These are phyloP conservation scores for Aix galericulata DNA, from an alignment of 2,113 vertebrate species.

Conservation along the genomic window DNA sequence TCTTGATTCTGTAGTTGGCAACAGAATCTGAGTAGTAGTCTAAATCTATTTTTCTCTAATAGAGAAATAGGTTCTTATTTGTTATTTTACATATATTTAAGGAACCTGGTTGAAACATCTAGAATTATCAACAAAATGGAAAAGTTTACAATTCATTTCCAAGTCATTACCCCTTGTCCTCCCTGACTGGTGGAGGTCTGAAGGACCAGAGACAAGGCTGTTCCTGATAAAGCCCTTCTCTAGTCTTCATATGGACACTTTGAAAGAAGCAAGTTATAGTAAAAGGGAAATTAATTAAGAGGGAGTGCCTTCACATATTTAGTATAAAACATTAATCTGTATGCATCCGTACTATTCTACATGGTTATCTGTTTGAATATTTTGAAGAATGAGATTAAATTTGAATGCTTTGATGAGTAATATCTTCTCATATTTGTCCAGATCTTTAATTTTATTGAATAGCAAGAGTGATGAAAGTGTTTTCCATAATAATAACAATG, in stretches of 20 bases:
- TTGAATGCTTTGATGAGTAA: constrained; percentile 77
- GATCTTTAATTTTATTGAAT: constrained; percentile 76
- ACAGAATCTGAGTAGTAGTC: background rate
- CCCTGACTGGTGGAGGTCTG: no score
- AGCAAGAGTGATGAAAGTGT: constrained; percentile 78
- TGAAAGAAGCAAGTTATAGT: background rate
- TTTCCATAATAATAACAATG: constrained; percentile 84
- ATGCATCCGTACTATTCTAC: constrained; percentile 27
- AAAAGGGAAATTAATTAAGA: background rate
- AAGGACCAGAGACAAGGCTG: no score
- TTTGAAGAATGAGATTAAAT: constrained; percentile 75
- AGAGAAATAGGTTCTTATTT: background rate
- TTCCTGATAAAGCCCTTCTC: background rate
- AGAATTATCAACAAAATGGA: background rate
- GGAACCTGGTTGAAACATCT: background rate
- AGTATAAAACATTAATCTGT: constrained; percentile 57
- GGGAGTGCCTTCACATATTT: constrained; percentile 18
- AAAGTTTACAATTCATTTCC: background rate
- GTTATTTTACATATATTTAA: background rate
- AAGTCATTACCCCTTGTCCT: background rate
- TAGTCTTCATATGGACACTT: background rate
- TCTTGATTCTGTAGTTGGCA: background rate
- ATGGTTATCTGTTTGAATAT: constrained; percentile 52
- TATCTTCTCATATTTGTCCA: constrained; percentile 75
- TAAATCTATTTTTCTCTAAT: background rate